Evolutionary conservation across 1,140 invertebrate species (phyloP), one percentile per base, ranked within the genome.

Genomic region (Meloidogyne exigua): DNA sequence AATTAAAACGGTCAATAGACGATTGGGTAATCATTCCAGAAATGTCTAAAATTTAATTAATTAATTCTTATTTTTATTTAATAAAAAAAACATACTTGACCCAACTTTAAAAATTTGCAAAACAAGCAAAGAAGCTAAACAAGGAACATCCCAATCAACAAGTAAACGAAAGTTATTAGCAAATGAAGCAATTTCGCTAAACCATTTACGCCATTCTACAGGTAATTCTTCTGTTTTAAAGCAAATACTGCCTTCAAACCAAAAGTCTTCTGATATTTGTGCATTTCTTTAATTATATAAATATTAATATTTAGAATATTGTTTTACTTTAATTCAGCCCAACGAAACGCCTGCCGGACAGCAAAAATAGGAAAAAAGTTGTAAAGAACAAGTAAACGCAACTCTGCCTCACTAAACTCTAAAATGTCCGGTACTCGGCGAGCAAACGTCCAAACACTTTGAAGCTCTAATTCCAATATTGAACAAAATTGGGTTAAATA

Each of bases 341-440:
- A 78, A 21, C 85, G 75, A 39, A 81, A 72, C n/a, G 78, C 77
- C 15, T 81, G 78, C 26, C 84, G 79, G 2, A 86, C 68, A 12
- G 85, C 85, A 49, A 86, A 79, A 39, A 86, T 81, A 32, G 85
- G 80, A 67, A 86, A 86, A 78, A 86, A 87, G 39, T 84, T 86
- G n/a, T 84, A 76, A 25, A 39, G 68, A 21, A 82, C 49, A 21
- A 86, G 76, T 26, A 78, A 32, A 5, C 67, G 68, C 57, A 85
- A 64, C 62, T 86, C 85, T n/a, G 49, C 42, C 12, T 73, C 67
- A 9, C 39, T 21, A 18, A 86, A 36, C 15, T 87, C 85, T 11
- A 26, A 39, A 49, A 85, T 78, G 21, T 84, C 83, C 10, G 85
- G 85, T 42, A 87, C 81, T 42, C 79, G 79, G 18, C 65, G 44